Evolutionary conservation across 2,888 invertebrate genomes (phyloP).

Genomic region (Hirtodrosophila cameraria): DNA sequence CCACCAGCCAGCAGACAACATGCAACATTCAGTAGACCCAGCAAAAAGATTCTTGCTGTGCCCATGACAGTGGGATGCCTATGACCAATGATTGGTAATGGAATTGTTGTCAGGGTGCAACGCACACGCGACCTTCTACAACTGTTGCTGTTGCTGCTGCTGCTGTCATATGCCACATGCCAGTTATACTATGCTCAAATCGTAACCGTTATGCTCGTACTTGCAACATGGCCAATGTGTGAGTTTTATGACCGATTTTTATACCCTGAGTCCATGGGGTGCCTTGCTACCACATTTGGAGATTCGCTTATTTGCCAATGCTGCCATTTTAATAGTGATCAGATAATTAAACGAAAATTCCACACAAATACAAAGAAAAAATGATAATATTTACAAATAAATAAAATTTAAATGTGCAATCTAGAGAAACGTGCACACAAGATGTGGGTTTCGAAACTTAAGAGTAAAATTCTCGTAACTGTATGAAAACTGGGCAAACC

Average conservation of each 20-base stretch:
- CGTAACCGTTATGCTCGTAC: constrained; percentile 43
- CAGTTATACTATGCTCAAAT: background rate
- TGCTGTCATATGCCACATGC: constrained; percentile 10
- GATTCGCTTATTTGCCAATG: constrained; percentile 25
- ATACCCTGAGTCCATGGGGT: constrained; percentile 12
- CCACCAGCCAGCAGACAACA: constrained; percentile 1
- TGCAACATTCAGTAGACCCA: background rate
- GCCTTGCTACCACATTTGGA: constrained; percentile 18
- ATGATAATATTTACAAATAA: too few species aligned
- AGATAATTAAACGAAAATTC: constrained; percentile 30
- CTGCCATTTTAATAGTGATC: constrained; percentile 30
- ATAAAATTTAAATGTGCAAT: too few species aligned
- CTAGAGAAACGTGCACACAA: too few species aligned
- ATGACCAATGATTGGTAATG: constrained; percentile 39
- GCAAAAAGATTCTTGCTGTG: constrained; percentile 3
- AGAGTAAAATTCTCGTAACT: too few species aligned
- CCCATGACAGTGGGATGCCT: constrained; percentile 22
- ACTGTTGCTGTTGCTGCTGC: constrained; percentile 1
- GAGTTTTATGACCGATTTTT: constrained; percentile 33
- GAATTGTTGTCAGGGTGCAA: constrained; percentile 33
- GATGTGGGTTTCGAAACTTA: too few species aligned
- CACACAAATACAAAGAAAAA: too few species aligned
- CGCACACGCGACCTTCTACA: constrained; percentile 46
- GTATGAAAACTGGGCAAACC: too few species aligned
- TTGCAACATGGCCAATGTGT: constrained; percentile 6